Base-by-base conservation (phyloP, 2,113 vertebrate species). In the Cololabis saira region DNA sequence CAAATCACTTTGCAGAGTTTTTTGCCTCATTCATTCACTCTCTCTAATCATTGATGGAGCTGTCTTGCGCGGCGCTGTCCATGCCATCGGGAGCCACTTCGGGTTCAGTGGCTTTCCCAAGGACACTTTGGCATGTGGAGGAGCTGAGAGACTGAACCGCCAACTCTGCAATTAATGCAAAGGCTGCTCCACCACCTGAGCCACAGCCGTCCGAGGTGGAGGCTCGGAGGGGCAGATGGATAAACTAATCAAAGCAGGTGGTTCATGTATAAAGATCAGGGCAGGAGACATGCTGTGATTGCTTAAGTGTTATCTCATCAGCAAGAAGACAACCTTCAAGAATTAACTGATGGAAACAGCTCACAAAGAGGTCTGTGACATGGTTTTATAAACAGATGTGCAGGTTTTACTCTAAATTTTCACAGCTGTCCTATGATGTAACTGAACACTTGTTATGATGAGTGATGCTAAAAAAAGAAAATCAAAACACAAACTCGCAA, bases 381-480 rank as follows among this genome's bases (percentile, higher is more conserved):
- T 4, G 6, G 41, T 42, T 59, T 41, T 5, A 67, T 43, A n/a
- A 27, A 13, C 41, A 16, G 12, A 63, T 27, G 68, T 49, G n/a
- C 53, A 11, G 43, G 57, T 51, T n/a, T 1, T 21, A 44, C 42
- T 61, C 44, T 3, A 18, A 14, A 56, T 19, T 54, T 72, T 70
- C 77, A 73, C 71, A 58, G 48, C 22, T 42, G 61, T 37, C 21
- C 71, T 73, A 84, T 65, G 71, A 61, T 50, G 57, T 47, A 19
- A 77, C 61, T 14, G 2, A 5, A 27, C 61, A 69, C 66, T 82
- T 59, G 58, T 80, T 59, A 4, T 54, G 12, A 62, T 12, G 37
- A 47, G 14, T 19, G 27, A 67, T 18, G 21, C 22, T 47, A 49
- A 63, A 55, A 57, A 72, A 43, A 62, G 19, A 30, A 51, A 51